phyloP scores from a whole-genome alignment of 2,888 invertebrate genomes.

The Omphaloscelis lunosa region DNA sequence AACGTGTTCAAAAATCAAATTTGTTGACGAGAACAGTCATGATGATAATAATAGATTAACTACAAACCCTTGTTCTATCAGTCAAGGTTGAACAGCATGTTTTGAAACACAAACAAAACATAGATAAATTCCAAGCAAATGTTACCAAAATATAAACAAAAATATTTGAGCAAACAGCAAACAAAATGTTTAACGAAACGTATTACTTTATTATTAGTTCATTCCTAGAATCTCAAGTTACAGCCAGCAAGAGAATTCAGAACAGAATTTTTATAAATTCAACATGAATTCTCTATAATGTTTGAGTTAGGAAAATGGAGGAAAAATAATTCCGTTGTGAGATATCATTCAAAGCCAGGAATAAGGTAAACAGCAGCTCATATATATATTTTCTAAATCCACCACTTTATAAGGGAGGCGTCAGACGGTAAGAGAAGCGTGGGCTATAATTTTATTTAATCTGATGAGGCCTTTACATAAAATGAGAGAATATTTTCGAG shows the following conservation, averaged over 20 bases:
- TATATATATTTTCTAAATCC: conserved; percentile 57
- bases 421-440: conserved; percentile 3
- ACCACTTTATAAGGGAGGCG: conserved; percentile 29
- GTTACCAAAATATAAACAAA: conserved; percentile 19
- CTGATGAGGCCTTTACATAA: background rate
- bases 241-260: conserved; percentile 45
- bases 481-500: background rate
- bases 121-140: conserved; percentile 31
- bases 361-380: conserved; percentile 50
- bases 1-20: background rate
- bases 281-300: conserved; percentile 45
- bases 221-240: conserved; percentile 53
- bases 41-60: background rate
- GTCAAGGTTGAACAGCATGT: conserved; percentile 1
- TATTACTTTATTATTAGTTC: conserved; percentile 51
- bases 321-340: conserved; percentile 51
- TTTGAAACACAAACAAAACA: conserved; percentile 17
- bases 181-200: conserved; percentile 25
- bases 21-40: background rate
- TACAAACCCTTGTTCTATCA: background rate
- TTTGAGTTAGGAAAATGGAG: conserved; percentile 44
- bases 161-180: conserved; percentile 18
- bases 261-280: conserved; percentile 47
- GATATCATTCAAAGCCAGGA: conserved; percentile 54
- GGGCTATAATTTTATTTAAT: background rate